Percentiles rank a stretch among this genome's conserved stretches.
Conservation (phyloP, 1,140 invertebrate genomes). For the Drosophila nikananu region DNA sequence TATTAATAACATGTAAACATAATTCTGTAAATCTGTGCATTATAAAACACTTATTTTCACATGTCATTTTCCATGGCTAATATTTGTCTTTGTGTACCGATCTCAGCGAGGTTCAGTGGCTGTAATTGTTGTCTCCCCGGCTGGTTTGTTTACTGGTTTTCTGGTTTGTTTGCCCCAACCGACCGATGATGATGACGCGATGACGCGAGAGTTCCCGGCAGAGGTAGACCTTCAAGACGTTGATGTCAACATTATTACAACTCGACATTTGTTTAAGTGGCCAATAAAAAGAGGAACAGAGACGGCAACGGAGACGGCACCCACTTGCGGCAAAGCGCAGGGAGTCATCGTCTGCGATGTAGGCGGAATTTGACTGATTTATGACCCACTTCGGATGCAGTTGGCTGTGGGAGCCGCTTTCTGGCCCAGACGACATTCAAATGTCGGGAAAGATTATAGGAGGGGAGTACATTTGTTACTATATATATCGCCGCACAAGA, state of each 20-base stretch:
- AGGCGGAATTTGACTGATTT: constrained; percentile 75
- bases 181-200: constrained; percentile 25
- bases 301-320: constrained; percentile 40
- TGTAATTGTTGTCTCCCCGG: constrained; percentile 28
- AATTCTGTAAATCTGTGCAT: neutral
- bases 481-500: constrained; percentile 9
- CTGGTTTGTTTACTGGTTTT: constrained; percentile 24
- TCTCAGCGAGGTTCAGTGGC: constrained; percentile 40
- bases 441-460: constrained; percentile 19
- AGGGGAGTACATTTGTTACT: constrained; percentile 17
- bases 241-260: constrained; percentile 54
- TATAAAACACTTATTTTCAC: no score
- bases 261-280: constrained; percentile 64
- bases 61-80: neutral
- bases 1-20: no score
- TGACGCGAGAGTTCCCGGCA: constrained; percentile 32
- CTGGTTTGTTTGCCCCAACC: constrained; percentile 33
- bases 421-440: constrained; percentile 47
- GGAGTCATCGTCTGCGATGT: constrained; percentile 35
- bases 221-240: constrained; percentile 45
- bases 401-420: constrained; percentile 46
- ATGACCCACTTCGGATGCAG: constrained; percentile 66
- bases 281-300: constrained; percentile 59
- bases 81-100: constrained; percentile 14
- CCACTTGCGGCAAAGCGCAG: constrained; percentile 24